Evolutionary conservation across 2,797 vertebrate genomes (phyloP).

Genomic region (Mormyrus proboscirostris): DNA sequence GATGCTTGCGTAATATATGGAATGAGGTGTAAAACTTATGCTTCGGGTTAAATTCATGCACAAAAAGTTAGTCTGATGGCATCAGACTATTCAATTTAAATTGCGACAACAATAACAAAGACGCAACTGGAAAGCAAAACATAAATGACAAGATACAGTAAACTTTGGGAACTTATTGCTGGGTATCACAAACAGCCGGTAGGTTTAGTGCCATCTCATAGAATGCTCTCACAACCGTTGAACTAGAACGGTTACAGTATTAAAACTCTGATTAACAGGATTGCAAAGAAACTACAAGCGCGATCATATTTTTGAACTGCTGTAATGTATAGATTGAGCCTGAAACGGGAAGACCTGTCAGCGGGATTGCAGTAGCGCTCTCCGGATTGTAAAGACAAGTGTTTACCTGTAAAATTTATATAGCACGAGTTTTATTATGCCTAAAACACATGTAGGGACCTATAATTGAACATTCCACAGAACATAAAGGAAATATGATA

Average conservation of each 20-base stretch:
- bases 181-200: not conserved
- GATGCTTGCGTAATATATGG: not conserved
- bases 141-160: not conserved
- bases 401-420: not conserved
- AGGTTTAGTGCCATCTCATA: not conserved
- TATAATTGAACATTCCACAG: not conserved
- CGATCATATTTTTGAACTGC: not conserved
- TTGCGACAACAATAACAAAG: not conserved
- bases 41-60: not conserved
- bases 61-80: not conserved
- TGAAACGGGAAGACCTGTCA: not conserved
- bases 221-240: not conserved
- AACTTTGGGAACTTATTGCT: not conserved
- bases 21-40: not conserved
- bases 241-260: not conserved
- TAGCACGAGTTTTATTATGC: not conserved
- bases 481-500: not conserved
- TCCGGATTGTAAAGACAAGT: not conserved
- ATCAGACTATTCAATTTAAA: not conserved
- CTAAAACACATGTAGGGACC: not conserved
- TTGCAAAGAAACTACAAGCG: not conserved
- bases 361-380: not conserved
- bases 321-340: not conserved
- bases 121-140: not conserved
- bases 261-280: not conserved